Conservation (phyloP, 2,113 vertebrate species). For the Rhineura floridana region DNA sequence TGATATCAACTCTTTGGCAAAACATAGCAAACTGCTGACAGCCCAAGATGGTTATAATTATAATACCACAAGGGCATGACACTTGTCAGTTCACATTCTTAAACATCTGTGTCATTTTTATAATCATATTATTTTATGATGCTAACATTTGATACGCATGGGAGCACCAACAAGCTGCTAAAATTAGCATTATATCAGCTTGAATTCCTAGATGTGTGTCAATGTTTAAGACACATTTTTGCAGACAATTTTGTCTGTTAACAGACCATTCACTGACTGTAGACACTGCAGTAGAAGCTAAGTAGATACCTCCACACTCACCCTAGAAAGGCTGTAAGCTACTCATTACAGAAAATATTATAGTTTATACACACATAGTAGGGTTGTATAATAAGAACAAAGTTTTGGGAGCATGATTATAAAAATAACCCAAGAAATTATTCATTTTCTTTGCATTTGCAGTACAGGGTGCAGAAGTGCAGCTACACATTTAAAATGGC, state of each 20-base stretch:
- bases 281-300: neutral
- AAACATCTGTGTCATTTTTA: neutral
- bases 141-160: neutral
- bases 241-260: neutral
- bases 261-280: neutral
- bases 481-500: too few species aligned
- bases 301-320: fast-evolving
- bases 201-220: neutral
- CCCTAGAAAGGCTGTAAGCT: neutral
- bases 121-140: neutral
- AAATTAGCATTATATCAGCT: neutral
- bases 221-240: neutral
- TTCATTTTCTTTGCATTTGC: neutral
- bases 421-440: neutral
- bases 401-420: neutral
- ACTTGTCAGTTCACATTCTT: constrained; percentile 8
- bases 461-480: neutral
- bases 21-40: neutral
- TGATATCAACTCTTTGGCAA: neutral
- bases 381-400: neutral
- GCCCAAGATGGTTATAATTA: neutral
- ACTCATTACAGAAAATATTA: constrained; percentile 14
- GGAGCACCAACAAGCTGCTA: neutral
- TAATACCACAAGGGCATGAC: neutral
- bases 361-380: neutral